These are phyloP conservation scores for Zaprionus kolodkinae DNA, from an alignment of 1,140 invertebrate species.

Conservation along the genomic window DNA sequence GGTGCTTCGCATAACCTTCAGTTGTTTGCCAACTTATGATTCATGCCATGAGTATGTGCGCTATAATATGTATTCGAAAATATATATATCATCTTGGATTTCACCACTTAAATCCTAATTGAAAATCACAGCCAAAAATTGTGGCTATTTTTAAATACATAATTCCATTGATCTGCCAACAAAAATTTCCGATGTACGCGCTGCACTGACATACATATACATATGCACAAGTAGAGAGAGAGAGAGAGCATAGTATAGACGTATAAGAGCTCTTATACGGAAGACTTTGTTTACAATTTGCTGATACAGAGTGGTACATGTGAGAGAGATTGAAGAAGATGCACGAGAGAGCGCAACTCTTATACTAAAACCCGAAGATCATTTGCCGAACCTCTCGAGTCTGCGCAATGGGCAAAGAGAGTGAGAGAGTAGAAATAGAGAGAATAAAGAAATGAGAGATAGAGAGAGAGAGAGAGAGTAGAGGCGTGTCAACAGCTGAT, in stretches of 20 bases:
- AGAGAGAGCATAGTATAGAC: neutral
- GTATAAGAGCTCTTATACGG: constrained; percentile 56
- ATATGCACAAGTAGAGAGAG: constrained; percentile 2
- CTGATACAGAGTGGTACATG: neutral
- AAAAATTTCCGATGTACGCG: constrained; percentile 19
- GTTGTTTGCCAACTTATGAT: constrained; percentile 11
- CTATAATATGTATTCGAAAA: constrained; percentile 9
- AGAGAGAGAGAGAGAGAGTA: neutral
- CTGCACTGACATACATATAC: constrained; percentile 68
- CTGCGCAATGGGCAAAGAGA: constrained; percentile 40
- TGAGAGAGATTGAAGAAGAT: constrained; percentile 17
- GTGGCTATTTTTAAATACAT: constrained; percentile 58
- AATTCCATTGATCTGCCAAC: constrained; percentile 64
- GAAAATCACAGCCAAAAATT: constrained; percentile 59
- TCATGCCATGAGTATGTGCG: constrained; percentile 25
- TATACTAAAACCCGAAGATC: constrained; percentile 46
- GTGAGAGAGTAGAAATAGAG: constrained; percentile 3
- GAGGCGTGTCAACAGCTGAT: constrained; percentile 52
- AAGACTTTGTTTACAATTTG: constrained; percentile 67
- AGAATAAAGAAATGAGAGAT: neutral
- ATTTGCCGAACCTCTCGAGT: constrained; percentile 27
- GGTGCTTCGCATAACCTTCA: neutral
- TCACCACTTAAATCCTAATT: constrained; percentile 72
- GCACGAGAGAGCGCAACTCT: constrained; percentile 19
- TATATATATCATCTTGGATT: constrained; percentile 69